Conservation (phyloP, 2,797 vertebrate species). For the Coendou prehensilis region DNA sequence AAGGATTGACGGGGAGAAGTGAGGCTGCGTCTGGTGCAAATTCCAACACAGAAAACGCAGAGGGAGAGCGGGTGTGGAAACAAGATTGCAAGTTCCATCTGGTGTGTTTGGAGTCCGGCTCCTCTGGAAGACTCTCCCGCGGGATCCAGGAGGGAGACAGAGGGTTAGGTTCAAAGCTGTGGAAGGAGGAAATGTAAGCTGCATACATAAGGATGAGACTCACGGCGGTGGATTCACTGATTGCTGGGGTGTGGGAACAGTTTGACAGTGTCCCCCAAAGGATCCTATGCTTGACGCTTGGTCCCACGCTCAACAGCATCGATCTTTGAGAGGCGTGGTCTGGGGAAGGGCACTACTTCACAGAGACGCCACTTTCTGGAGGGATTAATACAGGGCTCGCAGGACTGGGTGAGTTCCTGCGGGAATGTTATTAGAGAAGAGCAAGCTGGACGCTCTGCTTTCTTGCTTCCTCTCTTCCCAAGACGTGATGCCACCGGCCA, state of each 20-base stretch:
- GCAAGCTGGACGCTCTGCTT: background rate
- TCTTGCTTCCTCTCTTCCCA: background rate
- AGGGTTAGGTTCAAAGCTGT: background rate
- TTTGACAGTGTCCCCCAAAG: too few species aligned
- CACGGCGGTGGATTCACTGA: background rate
- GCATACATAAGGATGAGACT: background rate
- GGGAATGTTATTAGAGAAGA: background rate
- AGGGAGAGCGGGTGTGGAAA: background rate
- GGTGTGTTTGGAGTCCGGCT: background rate
- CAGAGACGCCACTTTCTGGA: fast-evolving
- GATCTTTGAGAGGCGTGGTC: too few species aligned
- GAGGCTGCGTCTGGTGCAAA: background rate
- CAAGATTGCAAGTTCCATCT: background rate
- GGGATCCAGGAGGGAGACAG: background rate
- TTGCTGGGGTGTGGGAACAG: background rate
- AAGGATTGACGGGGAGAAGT: background rate
- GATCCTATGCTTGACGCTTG: too few species aligned
- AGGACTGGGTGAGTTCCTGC: too few species aligned
- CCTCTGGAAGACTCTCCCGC: background rate
- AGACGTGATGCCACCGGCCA: too few species aligned
- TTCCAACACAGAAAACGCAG: background rate
- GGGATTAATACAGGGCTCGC: background rate
- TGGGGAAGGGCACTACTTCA: background rate
- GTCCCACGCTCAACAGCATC: background rate
- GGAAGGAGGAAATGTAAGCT: background rate